Base-by-base conservation (phyloP, 1,140 invertebrate species). In the Meloidogyne floridensis region DNA sequence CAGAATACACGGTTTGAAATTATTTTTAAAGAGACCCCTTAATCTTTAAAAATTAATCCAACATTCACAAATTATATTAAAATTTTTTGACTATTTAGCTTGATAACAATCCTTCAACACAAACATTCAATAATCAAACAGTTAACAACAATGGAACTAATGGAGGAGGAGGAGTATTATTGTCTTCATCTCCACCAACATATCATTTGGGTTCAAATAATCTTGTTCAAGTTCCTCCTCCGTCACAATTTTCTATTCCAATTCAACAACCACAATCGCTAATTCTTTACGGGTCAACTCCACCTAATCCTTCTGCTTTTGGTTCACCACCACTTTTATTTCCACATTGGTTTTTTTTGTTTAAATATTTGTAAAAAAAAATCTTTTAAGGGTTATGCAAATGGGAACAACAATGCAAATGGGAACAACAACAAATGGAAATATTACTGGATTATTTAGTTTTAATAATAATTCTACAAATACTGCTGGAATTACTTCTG, bases 101-200 rank as follows among this genome's bases (percentile, higher is more conserved):
- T 8, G 59, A 65, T 6, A 65, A 65, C n/a, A 65, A 65, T 18
- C n/a, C 59, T 65, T 65, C 59, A 65, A 65, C 59, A 65, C 59
- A 15, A n/a, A 65, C 15, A n/a, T 65, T 65, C 7, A 65, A n/a
- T n/a, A 65, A 65, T 65, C 59, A 65, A n/a, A 65, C 59, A n/a
- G n/a, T n/a, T 4, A n/a, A 15, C n/a, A 65, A 65, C 59, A 65
- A 65, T n/a, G 59, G 59, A 65, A 65, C 4, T 65, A 65, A 65
- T n/a, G 59, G 59, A 15, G 32, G 32, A 32, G 32, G 32, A 32
- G n/a, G 59, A n/a, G 59, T 65, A 4, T 65, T 65, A 15, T 79
- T 79, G 13, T 79, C 77, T 20, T 71, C 77, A n/a, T 79, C 77
- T 43, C 77, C 77, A 20, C 77, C 77, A 9, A 71, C 20, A 69